Conservation (phyloP, 2,113 vertebrate genomes). For the Mionectes macconnelli region DNA sequence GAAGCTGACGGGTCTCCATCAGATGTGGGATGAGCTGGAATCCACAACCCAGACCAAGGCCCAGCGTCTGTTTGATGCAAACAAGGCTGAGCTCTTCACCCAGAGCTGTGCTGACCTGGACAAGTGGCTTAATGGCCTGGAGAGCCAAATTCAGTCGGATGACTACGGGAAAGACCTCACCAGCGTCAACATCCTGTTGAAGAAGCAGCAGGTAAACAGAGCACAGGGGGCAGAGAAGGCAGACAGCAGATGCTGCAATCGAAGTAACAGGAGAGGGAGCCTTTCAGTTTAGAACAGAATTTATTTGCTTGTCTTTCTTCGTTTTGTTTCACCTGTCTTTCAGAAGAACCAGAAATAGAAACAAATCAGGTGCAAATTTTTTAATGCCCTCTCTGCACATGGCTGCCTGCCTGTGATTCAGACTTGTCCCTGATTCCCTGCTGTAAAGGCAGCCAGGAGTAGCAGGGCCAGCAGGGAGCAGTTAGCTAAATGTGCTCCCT, state of each 20-base stretch:
- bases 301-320: background rate
- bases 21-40: slow-evolving; percentile 92
- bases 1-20: slow-evolving; percentile 84
- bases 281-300: background rate
- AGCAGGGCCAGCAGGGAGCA: background rate
- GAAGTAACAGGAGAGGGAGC: background rate
- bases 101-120: slow-evolving; percentile 96
- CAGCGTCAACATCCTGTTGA: slow-evolving; percentile 95
- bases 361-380: background rate
- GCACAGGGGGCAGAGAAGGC: background rate
- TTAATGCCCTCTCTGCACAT: background rate
- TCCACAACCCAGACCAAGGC: slow-evolving; percentile 96
- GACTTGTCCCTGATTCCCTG: background rate
- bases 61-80: slow-evolving; percentile 94
- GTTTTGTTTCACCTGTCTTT: background rate
- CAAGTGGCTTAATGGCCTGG: slow-evolving; percentile 90
- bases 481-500: background rate
- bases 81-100: slow-evolving; percentile 95
- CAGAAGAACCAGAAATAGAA: background rate
- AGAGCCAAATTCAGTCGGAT: slow-evolving; percentile 94
- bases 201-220: slow-evolving; percentile 90
- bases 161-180: slow-evolving; percentile 97
- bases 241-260: background rate
- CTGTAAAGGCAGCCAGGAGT: background rate
- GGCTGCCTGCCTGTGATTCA: background rate